phyloP scores from a whole-genome alignment of 1,140 invertebrate genomes.

The Diorhabda carinulata region DNA sequence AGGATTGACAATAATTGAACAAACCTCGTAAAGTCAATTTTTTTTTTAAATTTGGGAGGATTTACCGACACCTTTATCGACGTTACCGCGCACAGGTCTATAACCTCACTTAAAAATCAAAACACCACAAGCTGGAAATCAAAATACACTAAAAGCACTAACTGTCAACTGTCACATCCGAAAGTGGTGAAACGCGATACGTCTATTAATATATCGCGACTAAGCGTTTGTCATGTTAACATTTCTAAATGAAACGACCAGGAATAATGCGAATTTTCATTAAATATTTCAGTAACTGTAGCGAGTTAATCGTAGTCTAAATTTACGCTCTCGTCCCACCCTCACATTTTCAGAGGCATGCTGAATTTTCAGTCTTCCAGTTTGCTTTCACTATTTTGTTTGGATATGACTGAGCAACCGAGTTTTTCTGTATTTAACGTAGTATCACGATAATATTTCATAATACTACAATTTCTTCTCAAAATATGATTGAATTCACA shows the following conservation, averaged over 20 bases:
- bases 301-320: conserved; percentile 33
- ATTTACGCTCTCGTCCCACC: conserved; percentile 31
- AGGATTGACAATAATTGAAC: too few species aligned
- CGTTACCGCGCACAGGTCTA: background rate
- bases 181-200: conserved; percentile 13
- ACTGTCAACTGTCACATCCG: background rate
- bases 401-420: conserved; percentile 7
- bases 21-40: too few species aligned
- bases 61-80: too few species aligned
- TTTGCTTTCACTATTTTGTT: conserved; percentile 17
- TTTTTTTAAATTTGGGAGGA: too few species aligned
- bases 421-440: background rate
- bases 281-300: conserved; percentile 33
- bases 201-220: conserved; percentile 20
- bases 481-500: background rate
- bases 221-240: conserved; percentile 25
- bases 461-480: background rate
- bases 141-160: background rate
- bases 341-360: conserved; percentile 30
- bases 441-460: background rate
- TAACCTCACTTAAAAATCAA: conserved; percentile 13
- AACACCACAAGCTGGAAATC: background rate
- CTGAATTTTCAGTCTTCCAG: conserved; percentile 20
- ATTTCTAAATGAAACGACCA: conserved; percentile 32
- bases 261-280: conserved; percentile 36